A percentile compares a stretch with the other conserved stretches of the same genome.
Evolutionary conservation across 2,888 invertebrate genomes (phyloP).

Genomic region (Aleiodes leptofemur): DNA sequence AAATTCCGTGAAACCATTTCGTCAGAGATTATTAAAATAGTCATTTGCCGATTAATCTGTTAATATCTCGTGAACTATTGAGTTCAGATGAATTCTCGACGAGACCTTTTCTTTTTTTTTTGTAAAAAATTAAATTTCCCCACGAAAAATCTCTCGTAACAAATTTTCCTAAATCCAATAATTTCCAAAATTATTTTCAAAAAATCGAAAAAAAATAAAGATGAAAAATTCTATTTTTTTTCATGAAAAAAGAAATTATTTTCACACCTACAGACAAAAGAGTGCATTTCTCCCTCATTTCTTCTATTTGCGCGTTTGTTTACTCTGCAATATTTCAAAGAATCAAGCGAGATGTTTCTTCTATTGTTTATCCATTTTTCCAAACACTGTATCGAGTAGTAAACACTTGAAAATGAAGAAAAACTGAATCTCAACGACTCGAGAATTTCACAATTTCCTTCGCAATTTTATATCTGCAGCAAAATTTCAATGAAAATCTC

Average conservation of each 20-base stretch:
- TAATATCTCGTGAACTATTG: conserved; percentile 9
- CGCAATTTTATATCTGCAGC: not conserved
- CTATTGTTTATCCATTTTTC: not conserved
- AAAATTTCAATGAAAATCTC: not conserved
- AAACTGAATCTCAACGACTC: too few relatives aligned
- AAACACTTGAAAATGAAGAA: not conserved
- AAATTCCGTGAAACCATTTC: too few relatives aligned
- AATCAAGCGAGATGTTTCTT: conserved; percentile 2
- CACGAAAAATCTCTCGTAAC: not conserved
- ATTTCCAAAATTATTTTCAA: too few relatives aligned
- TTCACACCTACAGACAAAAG: too few relatives aligned
- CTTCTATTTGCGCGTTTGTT: conserved; percentile 1
- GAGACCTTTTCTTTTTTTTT: not conserved
- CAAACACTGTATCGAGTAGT: not conserved
- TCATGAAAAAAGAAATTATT: too few relatives aligned
- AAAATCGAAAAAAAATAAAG: too few relatives aligned
- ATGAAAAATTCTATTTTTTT: too few relatives aligned
- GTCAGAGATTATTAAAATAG: too few relatives aligned
- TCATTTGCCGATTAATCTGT: not conserved
- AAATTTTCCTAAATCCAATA: too few relatives aligned
- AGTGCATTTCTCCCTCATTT: not conserved
- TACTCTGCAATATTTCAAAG: not conserved
- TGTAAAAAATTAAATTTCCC: not conserved
- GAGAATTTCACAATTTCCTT: not conserved
- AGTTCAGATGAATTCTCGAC: not conserved